Evolutionary conservation across 2,797 vertebrate species (phyloP), one percentile per base, ranked within the genome.

Genomic region (Manis pentadactyla): DNA sequence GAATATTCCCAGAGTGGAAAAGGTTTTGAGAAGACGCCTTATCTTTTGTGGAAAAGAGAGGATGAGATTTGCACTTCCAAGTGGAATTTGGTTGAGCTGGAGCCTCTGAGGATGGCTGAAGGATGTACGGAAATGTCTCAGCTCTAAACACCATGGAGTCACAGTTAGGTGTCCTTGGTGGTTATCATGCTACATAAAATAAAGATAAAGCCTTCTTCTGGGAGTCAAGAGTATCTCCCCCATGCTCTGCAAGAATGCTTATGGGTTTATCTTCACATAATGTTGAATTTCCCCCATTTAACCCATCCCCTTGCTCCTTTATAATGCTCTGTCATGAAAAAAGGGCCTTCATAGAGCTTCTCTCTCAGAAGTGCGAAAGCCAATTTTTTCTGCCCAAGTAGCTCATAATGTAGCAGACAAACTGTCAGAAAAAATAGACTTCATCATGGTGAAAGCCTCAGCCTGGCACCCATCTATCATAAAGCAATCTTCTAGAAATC

Each of bases 401-500:
- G 90, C 92, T 98, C 69, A 69, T 86, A 98, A 97, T 93, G 59
- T 81, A 87, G 96, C 49, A 98, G 94, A 96, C 10, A 95, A 96
- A 97, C 77, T 77, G 64, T 93, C 94, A 95, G 90, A 86, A 77
- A 92, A 97, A 97, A 98, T 1, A 96, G 82, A 97, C 88, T 96
- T 95, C 92, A 96, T 81, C 90, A 18, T 89, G 53, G 96, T 90
- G 86, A 97, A 97, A 97, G 90, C 39, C 81, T 97, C 75, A 78
- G 27, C 29, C 61, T 85, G 66, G 81, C 93, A 97, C 51, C 93
- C 63, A 98, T 96, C 96, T 96, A 97, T 96, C 97, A 97, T 82
- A 97, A 66, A 98, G 89, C 69, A 95, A 97, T 92, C 94, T 97
- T 94, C 91, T 51, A 97, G 90, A 97, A 97, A 92, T 95, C 86